These are phyloP conservation scores for Callipepla squamata DNA, from an alignment of 2,113 vertebrate genomes.

Conservation along the genomic window DNA sequence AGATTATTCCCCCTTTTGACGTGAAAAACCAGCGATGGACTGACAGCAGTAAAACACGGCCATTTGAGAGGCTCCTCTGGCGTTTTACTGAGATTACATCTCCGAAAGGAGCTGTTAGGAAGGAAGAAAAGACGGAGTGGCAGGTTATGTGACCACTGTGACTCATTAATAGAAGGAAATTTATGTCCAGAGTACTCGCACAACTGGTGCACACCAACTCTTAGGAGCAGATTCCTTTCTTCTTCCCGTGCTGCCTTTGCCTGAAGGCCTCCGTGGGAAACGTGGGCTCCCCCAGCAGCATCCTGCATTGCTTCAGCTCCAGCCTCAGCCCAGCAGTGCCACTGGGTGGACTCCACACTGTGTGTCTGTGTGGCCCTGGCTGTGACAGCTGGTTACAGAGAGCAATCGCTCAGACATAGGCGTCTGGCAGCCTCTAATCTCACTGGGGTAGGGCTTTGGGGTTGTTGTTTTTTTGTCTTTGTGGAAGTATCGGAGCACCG, in stretches of 20 bases:
- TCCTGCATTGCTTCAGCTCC: background rate
- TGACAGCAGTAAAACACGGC: slow-evolving; percentile 45
- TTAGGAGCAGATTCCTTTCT: slow-evolving; percentile 28
- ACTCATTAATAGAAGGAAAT: slow-evolving; percentile 68
- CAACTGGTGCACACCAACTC: background rate
- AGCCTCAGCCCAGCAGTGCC: background rate
- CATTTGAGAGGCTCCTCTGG: slow-evolving; percentile 51
- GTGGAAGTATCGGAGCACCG: background rate
- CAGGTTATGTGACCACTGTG: slow-evolving; percentile 13
- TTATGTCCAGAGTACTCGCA: slow-evolving; percentile 37
- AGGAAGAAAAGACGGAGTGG: slow-evolving; percentile 12
- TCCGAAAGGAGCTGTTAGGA: slow-evolving; percentile 45
- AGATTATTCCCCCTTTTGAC: slow-evolving; percentile 32
- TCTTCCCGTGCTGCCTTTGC: background rate
- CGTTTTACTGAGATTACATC: slow-evolving; percentile 63
- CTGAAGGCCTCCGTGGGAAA: slow-evolving; percentile 33
- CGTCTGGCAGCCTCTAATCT: slow-evolving; percentile 3
- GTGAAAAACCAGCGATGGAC: background rate
- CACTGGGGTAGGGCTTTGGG: background rate
- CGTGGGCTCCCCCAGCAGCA: background rate
- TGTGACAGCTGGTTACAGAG: slow-evolving; percentile 9
- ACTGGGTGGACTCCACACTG: background rate
- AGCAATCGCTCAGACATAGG: background rate
- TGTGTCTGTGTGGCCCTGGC: background rate
- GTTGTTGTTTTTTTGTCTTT: background rate